A percentile compares a stretch with the other conserved stretches of the same genome.
Conservation (phyloP, 1,140 invertebrate genomes). For the Gryon sp. region DNA sequence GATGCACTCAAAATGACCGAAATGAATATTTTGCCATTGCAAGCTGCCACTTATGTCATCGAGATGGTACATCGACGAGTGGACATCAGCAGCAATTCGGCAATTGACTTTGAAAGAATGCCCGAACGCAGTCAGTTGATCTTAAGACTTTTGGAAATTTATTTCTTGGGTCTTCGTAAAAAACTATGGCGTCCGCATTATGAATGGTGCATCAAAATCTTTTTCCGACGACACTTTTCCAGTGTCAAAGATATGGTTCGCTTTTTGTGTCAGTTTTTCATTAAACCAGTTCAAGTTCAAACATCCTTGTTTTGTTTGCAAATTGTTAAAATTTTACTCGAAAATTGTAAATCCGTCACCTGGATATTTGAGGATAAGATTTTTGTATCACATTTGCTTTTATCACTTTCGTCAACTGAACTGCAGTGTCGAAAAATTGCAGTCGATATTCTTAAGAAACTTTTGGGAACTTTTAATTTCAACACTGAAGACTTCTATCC, state of each 20-base stretch:
- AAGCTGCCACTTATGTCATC: conserved; percentile 74
- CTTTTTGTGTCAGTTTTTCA: conserved; percentile 73
- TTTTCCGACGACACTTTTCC: conserved; percentile 73
- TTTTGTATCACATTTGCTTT: conserved; percentile 72
- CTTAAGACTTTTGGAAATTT: conserved; percentile 71
- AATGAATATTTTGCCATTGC: conserved; percentile 70
- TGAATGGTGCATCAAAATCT: conserved; percentile 74
- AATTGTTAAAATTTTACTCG: conserved; percentile 64
- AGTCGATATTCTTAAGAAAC: conserved; percentile 67
- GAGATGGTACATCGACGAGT: conserved; percentile 76
- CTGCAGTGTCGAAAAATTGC: conserved; percentile 64
- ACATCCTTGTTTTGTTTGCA: conserved; percentile 71
- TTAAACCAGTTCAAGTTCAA: conserved; percentile 69
- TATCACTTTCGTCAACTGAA: conserved; percentile 69
- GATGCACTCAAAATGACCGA: conserved; percentile 68
- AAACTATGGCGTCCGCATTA: conserved; percentile 64
- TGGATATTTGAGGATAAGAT: conserved; percentile 67
- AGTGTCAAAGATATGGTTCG: conserved; percentile 64
- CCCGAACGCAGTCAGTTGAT: conserved; percentile 70
- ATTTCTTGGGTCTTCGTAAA: conserved; percentile 20
- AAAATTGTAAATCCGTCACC: conserved; percentile 58
- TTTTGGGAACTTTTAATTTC: conserved; percentile 64
- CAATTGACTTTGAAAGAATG: conserved; percentile 71
- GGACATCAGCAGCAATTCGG: conserved; percentile 64
- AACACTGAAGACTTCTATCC: conserved; percentile 62